Evolutionary conservation across 92 coral and sea anemone species (phyloP), one percentile per base, ranked within the genome.

Genomic region (Epizoanthus stellaris): DNA sequence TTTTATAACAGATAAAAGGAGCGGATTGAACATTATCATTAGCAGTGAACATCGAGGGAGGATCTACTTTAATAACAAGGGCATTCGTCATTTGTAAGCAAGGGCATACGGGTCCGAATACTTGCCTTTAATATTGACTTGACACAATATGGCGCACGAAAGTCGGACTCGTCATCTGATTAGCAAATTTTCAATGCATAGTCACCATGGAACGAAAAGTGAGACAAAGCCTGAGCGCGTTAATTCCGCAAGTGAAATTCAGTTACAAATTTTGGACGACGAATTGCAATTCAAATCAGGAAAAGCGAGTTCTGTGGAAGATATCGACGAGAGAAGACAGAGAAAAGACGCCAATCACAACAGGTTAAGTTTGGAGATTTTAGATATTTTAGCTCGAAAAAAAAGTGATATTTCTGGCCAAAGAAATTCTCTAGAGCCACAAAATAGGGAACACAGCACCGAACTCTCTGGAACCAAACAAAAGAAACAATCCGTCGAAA

Each of bases 211-310:
- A 39, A 14, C 15, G 54, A 63, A 63, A 45, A 10, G 19, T 62
- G 19, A 79, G 1, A 79, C 69, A 61, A 62, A 45, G 42, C 47
- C 45, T 42, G 15, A 79, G 4, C 73, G 83, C 64, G 19, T 79
- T 63, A 63, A 42, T 23, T 62, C 71, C 47, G 43, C 49, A 34
- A 79, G 58, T 45, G 83, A 79, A 63, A 79, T 62, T 79, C 56
- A 63, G 42, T 79, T 79, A 59, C 83, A 79, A 6, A 20, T 79
- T 15, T 43, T 63, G 15, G 70, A 19, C 11, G 17, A 68, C 21
- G 47, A 68, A 68, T 11, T 36, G 21, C 20, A 23, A 30, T 19
- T 9, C 8, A 6, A 25, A 16, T 68, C 45, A 14, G n/a, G 43
- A 49, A 8, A 10, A 49, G 56, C 56, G 56, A 49, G 56, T 49